Percentiles rank a stretch among this genome's conserved stretches.
Conservation (phyloP, 1,140 invertebrate species). For the Drosophila melanogaster region Release_6_plus_ISO1_MT NT_033777.3:13888001-13888500, state of each 20-base stretch:
- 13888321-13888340: constrained; percentile 52
- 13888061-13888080: constrained; percentile 64
- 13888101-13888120: constrained; percentile 81
- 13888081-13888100: constrained; percentile 71
- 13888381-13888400: constrained; percentile 62
- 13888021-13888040: constrained; percentile 81
- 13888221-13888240: constrained; percentile 82
- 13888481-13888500: too few species aligned
- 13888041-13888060: constrained; percentile 84
- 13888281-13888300: background rate
- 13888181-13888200: constrained; percentile 1
- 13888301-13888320: constrained; percentile 3
- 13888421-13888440: constrained; percentile 13
- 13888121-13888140: constrained; percentile 68
- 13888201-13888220: constrained; percentile 45
- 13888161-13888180: constrained; percentile 67
- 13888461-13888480: too few species aligned
- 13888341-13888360: constrained; percentile 79
- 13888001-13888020: constrained; percentile 74
- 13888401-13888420: constrained; percentile 8
- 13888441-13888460: too few species aligned
- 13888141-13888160: constrained; percentile 75
- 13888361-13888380: constrained; percentile 83
- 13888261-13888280: background rate
- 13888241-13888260: constrained; percentile 45